Evolutionary conservation across 64 coral and sea anemone species (phyloP).

Genomic region (Montipora capricornis): DNA sequence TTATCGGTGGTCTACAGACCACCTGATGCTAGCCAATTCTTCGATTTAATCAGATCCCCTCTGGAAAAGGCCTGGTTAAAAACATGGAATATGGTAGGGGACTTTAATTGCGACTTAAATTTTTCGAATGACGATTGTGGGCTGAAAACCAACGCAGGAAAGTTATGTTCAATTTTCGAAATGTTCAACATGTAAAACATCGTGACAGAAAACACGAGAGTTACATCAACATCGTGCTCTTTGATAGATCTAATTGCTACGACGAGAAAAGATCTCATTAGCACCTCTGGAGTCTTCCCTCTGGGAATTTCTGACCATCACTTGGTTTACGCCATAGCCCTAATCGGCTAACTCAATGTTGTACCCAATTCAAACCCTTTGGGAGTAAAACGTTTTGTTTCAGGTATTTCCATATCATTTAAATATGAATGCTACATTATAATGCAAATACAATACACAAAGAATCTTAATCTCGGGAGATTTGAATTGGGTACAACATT

Average conservation of each 20-base stretch:
- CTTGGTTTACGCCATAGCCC: constrained; percentile 2
- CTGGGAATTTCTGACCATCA: constrained; percentile 1
- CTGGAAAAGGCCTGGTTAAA: constrained; percentile 51
- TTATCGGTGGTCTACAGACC: not conserved
- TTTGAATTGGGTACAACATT: too few relatives aligned
- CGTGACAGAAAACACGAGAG: not conserved
- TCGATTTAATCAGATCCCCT: constrained; percentile 3
- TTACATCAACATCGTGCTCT: not conserved
- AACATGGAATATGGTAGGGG: constrained; percentile 17
- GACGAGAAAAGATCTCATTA: constrained; percentile 49
- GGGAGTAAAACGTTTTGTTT: too few relatives aligned
- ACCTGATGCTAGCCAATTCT: constrained; percentile 12
- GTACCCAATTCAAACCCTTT: too few relatives aligned
- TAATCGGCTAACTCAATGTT: too few relatives aligned
- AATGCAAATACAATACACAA: too few relatives aligned
- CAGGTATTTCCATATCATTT: too few relatives aligned
- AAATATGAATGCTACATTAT: too few relatives aligned
- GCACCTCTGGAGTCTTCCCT: constrained; percentile 2
- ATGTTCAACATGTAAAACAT: constrained; percentile 31
- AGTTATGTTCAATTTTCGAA: not conserved
- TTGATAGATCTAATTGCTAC: constrained; percentile 34
- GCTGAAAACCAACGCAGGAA: not conserved
- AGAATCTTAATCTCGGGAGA: too few relatives aligned
- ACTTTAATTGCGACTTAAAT: constrained; percentile 47
- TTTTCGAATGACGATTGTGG: not conserved